Evolutionary conservation across 2,888 invertebrate genomes (phyloP), one percentile per base, ranked within the genome.

Genomic region (Cremastinae sp.): DNA sequence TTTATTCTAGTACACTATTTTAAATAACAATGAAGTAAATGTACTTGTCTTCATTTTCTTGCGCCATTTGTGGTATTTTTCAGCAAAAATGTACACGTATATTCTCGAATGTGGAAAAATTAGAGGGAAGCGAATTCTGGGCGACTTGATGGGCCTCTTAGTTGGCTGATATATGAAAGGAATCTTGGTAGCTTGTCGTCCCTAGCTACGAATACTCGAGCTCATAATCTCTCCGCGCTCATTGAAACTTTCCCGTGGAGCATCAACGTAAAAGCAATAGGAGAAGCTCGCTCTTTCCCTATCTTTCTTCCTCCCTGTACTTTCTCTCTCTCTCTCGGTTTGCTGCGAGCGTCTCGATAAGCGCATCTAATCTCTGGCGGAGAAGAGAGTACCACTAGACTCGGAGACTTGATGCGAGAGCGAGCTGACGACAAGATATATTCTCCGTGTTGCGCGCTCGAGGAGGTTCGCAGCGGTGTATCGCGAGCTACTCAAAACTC

Each of bases 201-300:
- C 64, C 54, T 69, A 49, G 49, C 79, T 75, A 72, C 72, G 18
- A 54, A 81, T 82, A 83, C 84, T 83, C 79, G 81, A 80, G 79
- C 62, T 20, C 79, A 82, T 85, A 86, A 86, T 86, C 85, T 86
- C 85, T 85, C 85, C 69, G 62, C 20, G 85, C 85, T 86, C 86
- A 83, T 86, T 86, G 85, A 86, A 86, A 86, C 83, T 86, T n/a
- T 85, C 74, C 18, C 66, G 20, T 28, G 62, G 38, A 62, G 80
- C 28, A 28, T 28, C 83, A 81, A 80, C 77, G 82, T 78, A 82
- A 86, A 84, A 82, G 83, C 84, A 81, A 81, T 83, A 81, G 80
- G 16, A 43, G 47, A 38, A 36, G 34, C 51, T 51, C 12, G 8
- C 49, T 38, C 51, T 38, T 10, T 8, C n/a, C 18, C 51, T 7